phyloP scores from a whole-genome alignment of 2,797 vertebrate species.

The Enoplosus armatus region DNA sequence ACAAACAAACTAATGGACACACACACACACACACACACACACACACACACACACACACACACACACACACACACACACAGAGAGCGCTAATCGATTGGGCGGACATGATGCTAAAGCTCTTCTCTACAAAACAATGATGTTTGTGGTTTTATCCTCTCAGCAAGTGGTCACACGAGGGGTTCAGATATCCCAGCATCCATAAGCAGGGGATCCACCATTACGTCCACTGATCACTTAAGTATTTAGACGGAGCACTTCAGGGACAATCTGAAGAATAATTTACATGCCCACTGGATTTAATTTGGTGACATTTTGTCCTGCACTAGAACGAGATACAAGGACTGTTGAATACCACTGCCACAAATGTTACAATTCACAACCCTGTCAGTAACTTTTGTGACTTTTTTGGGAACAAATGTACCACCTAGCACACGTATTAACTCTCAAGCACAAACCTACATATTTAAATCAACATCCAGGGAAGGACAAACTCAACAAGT shows the following conservation, averaged over 20 bases:
- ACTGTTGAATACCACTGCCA: background rate
- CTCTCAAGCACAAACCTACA: background rate
- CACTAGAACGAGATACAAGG: background rate
- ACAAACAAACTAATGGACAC: background rate
- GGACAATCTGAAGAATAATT: background rate
- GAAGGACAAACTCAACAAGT: constrained; percentile 12
- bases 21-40: constrained; percentile 3
- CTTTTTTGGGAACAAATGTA: background rate
- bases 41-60: constrained; percentile 6
- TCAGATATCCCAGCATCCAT: constrained; percentile 48
- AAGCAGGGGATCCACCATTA: constrained; percentile 52
- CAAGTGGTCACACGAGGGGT: constrained; percentile 35
- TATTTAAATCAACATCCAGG: background rate
- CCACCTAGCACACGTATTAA: background rate
- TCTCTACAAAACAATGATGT: constrained; percentile 27
- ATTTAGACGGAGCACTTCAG: background rate
- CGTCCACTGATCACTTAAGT: constrained; percentile 49
- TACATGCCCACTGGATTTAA: background rate
- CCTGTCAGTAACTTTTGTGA: background rate
- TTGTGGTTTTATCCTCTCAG: constrained; percentile 58
- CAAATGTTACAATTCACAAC: background rate
- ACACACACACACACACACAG: background rate
- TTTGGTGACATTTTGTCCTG: background rate
- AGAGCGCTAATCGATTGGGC: background rate
- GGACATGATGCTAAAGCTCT: background rate